A percentile compares a stretch with the other conserved stretches of the same genome.
Evolutionary conservation across 2,113 vertebrate species (phyloP).

Genomic region (Ia io): DNA sequence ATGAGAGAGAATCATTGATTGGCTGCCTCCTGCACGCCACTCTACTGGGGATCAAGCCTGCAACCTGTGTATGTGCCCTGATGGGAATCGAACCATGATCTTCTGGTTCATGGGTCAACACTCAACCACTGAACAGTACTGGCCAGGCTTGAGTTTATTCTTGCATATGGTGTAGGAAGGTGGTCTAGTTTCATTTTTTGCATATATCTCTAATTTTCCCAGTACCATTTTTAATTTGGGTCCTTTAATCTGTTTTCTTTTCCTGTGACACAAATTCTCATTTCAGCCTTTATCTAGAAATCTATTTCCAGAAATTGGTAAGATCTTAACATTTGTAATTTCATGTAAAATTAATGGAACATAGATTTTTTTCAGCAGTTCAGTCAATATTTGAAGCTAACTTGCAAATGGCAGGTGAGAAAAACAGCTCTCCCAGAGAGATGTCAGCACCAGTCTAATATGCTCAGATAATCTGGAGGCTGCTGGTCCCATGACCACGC

Average conservation of each 20-base stretch:
- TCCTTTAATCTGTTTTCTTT: neutral
- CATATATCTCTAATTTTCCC: too few species aligned
- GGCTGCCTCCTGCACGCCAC: too few species aligned
- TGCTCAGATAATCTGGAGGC: neutral
- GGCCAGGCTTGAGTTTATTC: too few species aligned
- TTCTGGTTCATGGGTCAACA: too few species aligned
- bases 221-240: neutral
- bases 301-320: neutral
- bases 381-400: neutral
- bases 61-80: too few species aligned
- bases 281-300: conserved; percentile 28
- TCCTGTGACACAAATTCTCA: neutral
- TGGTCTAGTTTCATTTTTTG: too few species aligned
- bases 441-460: neutral
- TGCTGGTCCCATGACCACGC: neutral
- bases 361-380: neutral
- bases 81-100: too few species aligned
- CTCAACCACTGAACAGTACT: too few species aligned
- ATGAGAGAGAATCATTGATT: too few species aligned
- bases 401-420: neutral
- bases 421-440: neutral
- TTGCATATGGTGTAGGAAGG: too few species aligned
- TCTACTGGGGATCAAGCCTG: too few species aligned
- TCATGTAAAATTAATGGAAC: conserved; percentile 30
- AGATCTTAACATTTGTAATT: conserved; percentile 19